Evolutionary conservation across 2,888 invertebrate genomes (phyloP).

Genomic region (Germaria angustata): DNA sequence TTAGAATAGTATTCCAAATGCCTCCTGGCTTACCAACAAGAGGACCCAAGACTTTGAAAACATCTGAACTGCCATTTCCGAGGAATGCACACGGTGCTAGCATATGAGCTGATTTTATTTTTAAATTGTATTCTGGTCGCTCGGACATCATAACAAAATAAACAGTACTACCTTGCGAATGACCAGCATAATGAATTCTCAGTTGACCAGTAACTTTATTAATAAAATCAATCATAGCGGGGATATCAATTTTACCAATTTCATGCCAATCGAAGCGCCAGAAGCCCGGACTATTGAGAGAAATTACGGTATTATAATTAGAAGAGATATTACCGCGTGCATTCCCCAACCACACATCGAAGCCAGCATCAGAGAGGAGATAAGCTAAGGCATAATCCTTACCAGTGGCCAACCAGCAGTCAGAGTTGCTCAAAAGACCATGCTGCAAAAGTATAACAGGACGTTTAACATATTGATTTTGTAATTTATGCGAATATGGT

Average conservation of each 20-base stretch:
- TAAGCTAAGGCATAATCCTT: conserved; percentile 75
- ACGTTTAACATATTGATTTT: conserved; percentile 73
- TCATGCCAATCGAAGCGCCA: conserved; percentile 89
- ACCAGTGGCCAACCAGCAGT: conserved; percentile 74
- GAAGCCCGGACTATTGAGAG: conserved; percentile 72
- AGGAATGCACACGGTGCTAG: conserved; percentile 79
- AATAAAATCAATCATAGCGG: conserved; percentile 76
- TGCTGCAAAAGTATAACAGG: conserved; percentile 81
- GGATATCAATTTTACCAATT: conserved; percentile 85
- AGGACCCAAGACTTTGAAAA: conserved; percentile 78
- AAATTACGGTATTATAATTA: conserved; percentile 73
- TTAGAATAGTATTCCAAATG: conserved; percentile 70
- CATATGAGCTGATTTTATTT: conserved; percentile 75
- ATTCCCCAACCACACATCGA: conserved; percentile 79
- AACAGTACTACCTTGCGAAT: conserved; percentile 77
- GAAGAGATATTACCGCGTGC: conserved; percentile 78
- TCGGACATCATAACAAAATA: conserved; percentile 73
- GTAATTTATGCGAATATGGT: conserved; percentile 73
- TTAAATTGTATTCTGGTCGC: conserved; percentile 73
- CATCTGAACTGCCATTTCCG: conserved; percentile 81
- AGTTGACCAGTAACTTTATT: conserved; percentile 65
- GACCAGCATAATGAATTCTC: conserved; percentile 75
- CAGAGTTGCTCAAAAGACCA: conserved; percentile 77
- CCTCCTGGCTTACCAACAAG: conserved; percentile 74
- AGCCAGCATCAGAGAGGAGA: conserved; percentile 76